Base-by-base conservation (phyloP, 2,113 vertebrate genomes). In the Neodon shergylaensis region DNA sequence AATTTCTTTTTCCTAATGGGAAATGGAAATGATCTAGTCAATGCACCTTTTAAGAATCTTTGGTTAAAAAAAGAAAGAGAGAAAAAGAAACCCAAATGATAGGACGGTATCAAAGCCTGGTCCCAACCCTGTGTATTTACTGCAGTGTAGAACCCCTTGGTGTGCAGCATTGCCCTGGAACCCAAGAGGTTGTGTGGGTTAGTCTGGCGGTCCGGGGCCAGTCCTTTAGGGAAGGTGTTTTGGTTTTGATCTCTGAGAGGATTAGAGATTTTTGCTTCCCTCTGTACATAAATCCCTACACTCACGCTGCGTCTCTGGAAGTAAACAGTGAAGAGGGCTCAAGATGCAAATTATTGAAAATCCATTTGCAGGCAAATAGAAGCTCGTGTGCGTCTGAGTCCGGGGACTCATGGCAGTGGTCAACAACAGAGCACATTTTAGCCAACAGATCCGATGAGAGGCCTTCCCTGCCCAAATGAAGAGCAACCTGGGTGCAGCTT, bases 1-100 rank as follows among this genome's bases (percentile, higher is more conserved):
- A 78, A 95, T 98, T 98, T 98, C 97, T 96, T 97, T 96, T 98
- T 97, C 78, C 84, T 98, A 97, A 97, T 92, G 44, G 91, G 77
- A 97, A 97, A 97, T 98, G 83, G 97, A 98, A 98, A 97, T 98
- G 44, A 94, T 95, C 39, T 84, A 8, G 58, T 96, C 91, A 97
- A 92, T 94, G 72, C 47, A 85, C 95, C 77, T 97, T 97, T 82
- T 96, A 95, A 97, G 97, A 97, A 97, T 58, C 83, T 95, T 92
- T 33, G 58, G 66, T 49, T 58, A 88, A 94, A 54, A 79, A 81
- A 3, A 52, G 47, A 77, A 88, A 93, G 13, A 73, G 39, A 72
- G 8, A 54, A 42, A 73, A 39, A 22, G 39, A 76, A 95, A 93
- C 84, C 26, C 65, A 97, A 98, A 95, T 94, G 89, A 49, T 22